Conservation (phyloP, 2,888 invertebrate species). For the Drosophila recens region DNA sequence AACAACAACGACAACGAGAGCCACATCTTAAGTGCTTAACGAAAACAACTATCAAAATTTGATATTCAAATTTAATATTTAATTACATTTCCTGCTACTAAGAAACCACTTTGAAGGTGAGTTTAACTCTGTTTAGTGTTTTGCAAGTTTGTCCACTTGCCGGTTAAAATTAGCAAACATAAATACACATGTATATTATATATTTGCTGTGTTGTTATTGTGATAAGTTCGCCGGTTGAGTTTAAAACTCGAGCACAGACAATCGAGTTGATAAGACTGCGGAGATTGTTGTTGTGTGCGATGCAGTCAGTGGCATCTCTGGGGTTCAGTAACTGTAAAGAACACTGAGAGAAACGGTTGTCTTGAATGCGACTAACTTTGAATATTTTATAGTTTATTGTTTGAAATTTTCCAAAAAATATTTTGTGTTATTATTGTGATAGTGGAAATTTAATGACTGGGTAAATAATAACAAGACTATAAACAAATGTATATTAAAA, state of each 20-base stretch:
- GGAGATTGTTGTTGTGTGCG: slow-evolving; percentile 19
- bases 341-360: slow-evolving; percentile 17
- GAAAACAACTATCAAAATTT: slow-evolving; percentile 28
- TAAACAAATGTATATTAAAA: not conserved
- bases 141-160: not conserved
- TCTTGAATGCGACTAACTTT: not conserved
- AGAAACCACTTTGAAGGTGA: slow-evolving; percentile 37
- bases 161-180: slow-evolving; percentile 17
- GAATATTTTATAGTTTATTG: not conserved
- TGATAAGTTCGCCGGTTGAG: slow-evolving; percentile 52
- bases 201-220: not conserved
- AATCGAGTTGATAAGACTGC: slow-evolving; percentile 39
- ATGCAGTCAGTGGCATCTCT: slow-evolving; percentile 34
- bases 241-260: slow-evolving; percentile 6
- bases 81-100: slow-evolving; percentile 15
- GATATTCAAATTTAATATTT: not conserved
- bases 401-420: not conserved
- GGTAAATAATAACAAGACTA: not conserved
- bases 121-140: slow-evolving; percentile 15
- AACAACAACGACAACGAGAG: slow-evolving; percentile 26
- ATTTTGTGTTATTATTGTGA: not conserved
- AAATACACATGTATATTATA: not conserved
- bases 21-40: slow-evolving; percentile 25
- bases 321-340: slow-evolving; percentile 25
- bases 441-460: not conserved